A percentile compares a stretch with the other conserved stretches of the same genome.
phyloP scores from a whole-genome alignment of 2,888 invertebrate species.

The Allolobophora icterica region DNA sequence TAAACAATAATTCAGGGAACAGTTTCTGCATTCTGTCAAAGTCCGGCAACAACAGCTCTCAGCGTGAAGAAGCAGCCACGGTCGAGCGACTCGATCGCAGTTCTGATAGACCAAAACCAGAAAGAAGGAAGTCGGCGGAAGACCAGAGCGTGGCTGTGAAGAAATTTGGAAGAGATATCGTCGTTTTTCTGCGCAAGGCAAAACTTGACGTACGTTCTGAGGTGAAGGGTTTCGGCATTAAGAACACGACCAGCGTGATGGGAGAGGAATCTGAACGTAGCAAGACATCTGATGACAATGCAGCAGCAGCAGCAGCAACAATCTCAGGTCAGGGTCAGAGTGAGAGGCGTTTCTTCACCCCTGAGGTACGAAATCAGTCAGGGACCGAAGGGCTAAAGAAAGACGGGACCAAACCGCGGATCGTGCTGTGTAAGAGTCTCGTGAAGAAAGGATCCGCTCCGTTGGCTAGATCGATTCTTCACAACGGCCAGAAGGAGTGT shows the following conservation, averaged over 20 bases:
- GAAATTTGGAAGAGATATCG: not conserved
- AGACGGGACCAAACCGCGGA: not conserved
- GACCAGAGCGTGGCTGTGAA: not conserved
- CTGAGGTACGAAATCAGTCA: not conserved
- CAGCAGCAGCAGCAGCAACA: not conserved
- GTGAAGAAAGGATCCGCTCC: not conserved
- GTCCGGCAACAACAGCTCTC: not conserved
- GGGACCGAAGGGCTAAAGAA: not conserved
- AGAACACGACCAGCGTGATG: not conserved
- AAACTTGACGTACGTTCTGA: not conserved
- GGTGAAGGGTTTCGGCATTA: not conserved
- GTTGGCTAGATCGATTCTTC: not conserved
- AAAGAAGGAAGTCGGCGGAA: not conserved
- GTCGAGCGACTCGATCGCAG: not conserved
- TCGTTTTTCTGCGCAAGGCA: not conserved
- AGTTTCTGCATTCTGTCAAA: not conserved
- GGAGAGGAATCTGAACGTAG: not conserved
- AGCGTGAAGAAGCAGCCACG: not conserved
- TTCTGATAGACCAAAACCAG: not conserved
- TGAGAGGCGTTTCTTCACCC: not conserved
- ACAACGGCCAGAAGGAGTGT: not conserved
- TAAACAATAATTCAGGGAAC: not conserved
- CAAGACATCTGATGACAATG: not conserved
- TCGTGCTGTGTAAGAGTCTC: not conserved
- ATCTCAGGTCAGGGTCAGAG: not conserved